A percentile compares a stretch with the other conserved stretches of the same genome.
Conservation (phyloP, 1,140 invertebrate species). For the Phocides pigmalion region DNA sequence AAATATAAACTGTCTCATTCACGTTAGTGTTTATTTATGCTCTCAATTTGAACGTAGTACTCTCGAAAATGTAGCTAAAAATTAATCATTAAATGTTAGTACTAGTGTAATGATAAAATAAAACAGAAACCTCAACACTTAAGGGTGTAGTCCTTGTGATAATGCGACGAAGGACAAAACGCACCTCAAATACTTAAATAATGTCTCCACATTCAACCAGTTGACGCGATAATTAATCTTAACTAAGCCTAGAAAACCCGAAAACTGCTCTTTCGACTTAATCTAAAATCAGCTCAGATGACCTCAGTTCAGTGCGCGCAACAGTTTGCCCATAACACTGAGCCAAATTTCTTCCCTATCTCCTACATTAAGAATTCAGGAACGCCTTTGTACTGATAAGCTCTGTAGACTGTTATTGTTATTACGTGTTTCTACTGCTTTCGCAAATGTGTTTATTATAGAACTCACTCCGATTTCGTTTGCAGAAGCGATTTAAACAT, state of each 20-base stretch:
- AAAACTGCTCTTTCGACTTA: constrained; percentile 1
- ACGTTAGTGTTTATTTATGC: too few species aligned
- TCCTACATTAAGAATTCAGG: background rate
- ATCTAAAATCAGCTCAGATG: constrained; percentile 8
- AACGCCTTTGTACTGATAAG: background rate
- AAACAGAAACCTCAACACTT: too few species aligned
- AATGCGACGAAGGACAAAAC: too few species aligned
- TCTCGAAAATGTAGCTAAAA: too few species aligned
- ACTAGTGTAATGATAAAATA: too few species aligned
- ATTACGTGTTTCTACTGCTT: background rate
- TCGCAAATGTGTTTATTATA: constrained; percentile 3
- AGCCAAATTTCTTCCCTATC: constrained; percentile 12
- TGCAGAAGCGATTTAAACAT: too few species aligned
- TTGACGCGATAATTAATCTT: background rate
- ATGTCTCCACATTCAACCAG: background rate
- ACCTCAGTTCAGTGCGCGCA: constrained; percentile 36
- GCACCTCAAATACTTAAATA: background rate
- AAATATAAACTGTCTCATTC: too few species aligned
- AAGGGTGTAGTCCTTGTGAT: background rate
- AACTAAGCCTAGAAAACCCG: background rate
- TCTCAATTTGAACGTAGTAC: too few species aligned
- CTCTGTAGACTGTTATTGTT: constrained; percentile 2
- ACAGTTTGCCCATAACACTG: constrained; percentile 49
- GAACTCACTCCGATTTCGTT: too few species aligned
- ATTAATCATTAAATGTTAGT: too few species aligned